Percentiles rank a stretch among this genome's conserved stretches.
phyloP scores from a whole-genome alignment of 1,140 invertebrate species.

The Drosophila serrata region DNA sequence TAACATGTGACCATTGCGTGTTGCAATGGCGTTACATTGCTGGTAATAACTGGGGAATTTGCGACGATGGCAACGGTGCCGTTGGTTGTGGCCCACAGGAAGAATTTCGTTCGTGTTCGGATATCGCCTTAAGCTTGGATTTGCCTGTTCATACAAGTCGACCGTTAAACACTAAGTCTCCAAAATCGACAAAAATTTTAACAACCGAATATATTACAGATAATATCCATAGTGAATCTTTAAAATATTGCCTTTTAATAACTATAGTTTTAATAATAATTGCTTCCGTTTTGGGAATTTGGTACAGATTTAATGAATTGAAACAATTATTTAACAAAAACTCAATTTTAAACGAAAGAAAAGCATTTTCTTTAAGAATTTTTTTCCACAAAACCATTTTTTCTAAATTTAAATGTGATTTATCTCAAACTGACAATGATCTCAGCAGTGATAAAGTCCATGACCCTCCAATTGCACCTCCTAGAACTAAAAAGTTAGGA shows the following conservation, averaged over 20 bases:
- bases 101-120: slow-evolving; percentile 94
- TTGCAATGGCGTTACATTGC: slow-evolving; percentile 76
- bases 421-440: neutral
- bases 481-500: slow-evolving; percentile 24
- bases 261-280: slow-evolving; percentile 84
- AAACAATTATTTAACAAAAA: slow-evolving; percentile 1
- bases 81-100: slow-evolving; percentile 89
- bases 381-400: neutral
- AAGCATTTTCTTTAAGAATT: neutral
- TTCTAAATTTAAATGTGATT: neutral
- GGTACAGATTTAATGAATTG: slow-evolving; percentile 71
- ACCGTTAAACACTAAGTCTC: slow-evolving; percentile 53
- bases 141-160: slow-evolving; percentile 57
- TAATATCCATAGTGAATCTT: slow-evolving; percentile 26
- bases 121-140: slow-evolving; percentile 90
- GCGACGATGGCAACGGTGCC: slow-evolving; percentile 81
- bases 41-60: slow-evolving; percentile 86
- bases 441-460: neutral
- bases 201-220: slow-evolving; percentile 18
- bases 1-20: slow-evolving; percentile 87
- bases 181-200: slow-evolving; percentile 1
- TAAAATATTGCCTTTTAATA: slow-evolving; percentile 84
- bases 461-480: slow-evolving; percentile 32
- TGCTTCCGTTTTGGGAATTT: slow-evolving; percentile 86
- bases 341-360: neutral